Base-by-base conservation (phyloP, 2,888 invertebrate species). In the Microchrysa polita region DNA sequence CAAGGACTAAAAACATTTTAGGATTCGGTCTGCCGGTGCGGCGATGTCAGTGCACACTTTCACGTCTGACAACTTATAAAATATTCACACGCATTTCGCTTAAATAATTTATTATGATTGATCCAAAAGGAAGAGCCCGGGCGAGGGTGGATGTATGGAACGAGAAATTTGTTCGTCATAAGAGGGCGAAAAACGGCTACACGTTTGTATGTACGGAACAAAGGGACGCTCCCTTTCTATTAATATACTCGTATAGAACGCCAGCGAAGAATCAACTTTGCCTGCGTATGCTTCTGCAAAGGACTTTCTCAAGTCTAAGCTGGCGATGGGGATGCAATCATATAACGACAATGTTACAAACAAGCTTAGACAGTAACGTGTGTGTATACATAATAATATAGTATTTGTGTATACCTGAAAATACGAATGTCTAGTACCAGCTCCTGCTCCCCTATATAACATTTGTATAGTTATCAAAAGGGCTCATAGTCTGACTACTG, bases 21-120 rank as follows among this genome's bases (percentile, higher is more conserved):
- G n/a, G n/a, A n/a, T n/a, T n/a, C n/a, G n/a, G n/a, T n/a, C n/a
- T n/a, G 67, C 48, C 12, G 14, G 2, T 48, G 44, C 9, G 59
- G 23, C 12, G 57, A 57, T 20, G 18, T 16, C 12, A 20, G 57
- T 18, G n/a, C 7, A 34, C 4, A 34, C 27, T 5, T 34, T 20
- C 27, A 74, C 77, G 76, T 76, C 77, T 78, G 77, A 61, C 67
- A 76, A 72, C 76, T 77, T 69, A 78, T 78, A 73, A 78, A 78
- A 78, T 76, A 78, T 78, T 78, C 78, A 78, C 77, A 78, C 77
- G 76, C 74, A 60, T 73, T 73, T 22, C 61, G 63, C 40, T 73
- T 73, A 73, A 73, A 73, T 73, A 63, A 73, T 73, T 73, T 61
- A 73, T 72, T 22, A 72, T 59, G 63, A 61, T 53, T 52, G 63